A percentile compares a stretch with the other conserved stretches of the same genome.
phyloP scores from a whole-genome alignment of 2,113 vertebrate genomes.

The Tympanuchus pallidicinctus region DNA sequence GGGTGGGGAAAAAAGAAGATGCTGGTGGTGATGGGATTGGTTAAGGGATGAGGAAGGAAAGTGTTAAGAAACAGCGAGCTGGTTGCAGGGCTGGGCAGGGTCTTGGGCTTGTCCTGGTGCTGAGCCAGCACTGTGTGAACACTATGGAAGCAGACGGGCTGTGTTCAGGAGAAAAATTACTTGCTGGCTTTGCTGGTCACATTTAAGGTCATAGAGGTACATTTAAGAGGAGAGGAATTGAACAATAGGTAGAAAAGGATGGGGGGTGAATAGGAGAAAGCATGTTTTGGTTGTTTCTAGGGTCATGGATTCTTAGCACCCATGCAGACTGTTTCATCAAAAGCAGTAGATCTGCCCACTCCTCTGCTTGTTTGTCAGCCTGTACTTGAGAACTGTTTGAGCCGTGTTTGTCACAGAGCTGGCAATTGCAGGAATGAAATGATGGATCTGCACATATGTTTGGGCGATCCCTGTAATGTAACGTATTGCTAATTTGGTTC shows the following conservation, averaged over 20 bases:
- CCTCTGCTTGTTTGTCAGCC: background rate
- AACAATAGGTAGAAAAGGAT: background rate
- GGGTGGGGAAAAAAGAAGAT: background rate
- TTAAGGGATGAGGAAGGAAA: background rate
- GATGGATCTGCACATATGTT: background rate
- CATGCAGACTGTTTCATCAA: background rate
- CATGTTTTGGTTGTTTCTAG: background rate
- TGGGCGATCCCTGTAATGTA: background rate
- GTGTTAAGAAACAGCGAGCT: background rate
- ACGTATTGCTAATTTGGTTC: background rate
- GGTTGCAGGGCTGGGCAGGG: background rate
- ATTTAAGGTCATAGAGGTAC: background rate
- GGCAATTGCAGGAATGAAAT: background rate
- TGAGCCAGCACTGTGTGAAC: slow-evolving; percentile 7
- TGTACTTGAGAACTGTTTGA: background rate
- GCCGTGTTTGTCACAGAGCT: background rate
- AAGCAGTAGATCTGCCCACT: background rate
- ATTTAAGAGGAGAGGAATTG: background rate
- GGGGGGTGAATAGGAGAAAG: background rate
- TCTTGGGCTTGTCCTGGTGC: background rate
- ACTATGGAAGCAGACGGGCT: background rate
- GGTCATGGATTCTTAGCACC: background rate
- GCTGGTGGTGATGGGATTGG: background rate
- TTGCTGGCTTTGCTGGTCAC: background rate
- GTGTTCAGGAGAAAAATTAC: background rate